These are phyloP conservation scores for Anthonomus grandis DNA, from an alignment of 1,140 invertebrate species.

Conservation along the genomic window DNA sequence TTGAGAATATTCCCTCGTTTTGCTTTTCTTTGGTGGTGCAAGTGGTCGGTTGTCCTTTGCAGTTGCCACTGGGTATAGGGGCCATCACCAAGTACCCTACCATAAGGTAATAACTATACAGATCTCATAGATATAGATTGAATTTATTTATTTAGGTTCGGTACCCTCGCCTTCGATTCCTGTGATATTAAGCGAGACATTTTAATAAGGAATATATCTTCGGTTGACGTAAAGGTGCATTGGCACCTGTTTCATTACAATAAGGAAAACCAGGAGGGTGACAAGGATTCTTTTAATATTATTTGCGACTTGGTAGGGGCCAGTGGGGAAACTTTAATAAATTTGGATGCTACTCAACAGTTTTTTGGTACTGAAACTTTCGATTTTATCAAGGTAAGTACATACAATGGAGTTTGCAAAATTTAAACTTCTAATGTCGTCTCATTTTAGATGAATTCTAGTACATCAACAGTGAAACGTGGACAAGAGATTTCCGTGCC, in stretches of 20 bases:
- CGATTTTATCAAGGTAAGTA: constrained; percentile 16
- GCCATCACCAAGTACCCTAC: constrained; percentile 30
- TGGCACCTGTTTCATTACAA: constrained; percentile 14
- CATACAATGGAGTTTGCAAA: no score
- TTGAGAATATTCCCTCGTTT: constrained; percentile 42
- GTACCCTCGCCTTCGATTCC: constrained; percentile 5
- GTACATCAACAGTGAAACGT: neutral
- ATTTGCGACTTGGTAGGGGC: constrained; percentile 1
- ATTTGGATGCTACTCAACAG: constrained; percentile 14
- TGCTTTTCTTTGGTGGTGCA: constrained; percentile 43
- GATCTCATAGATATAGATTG: constrained; percentile 7
- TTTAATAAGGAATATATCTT: constrained; percentile 15
- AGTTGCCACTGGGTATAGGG: constrained; percentile 41
- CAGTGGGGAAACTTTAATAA: neutral
- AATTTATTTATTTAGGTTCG: constrained; percentile 12
- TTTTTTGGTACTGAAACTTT: constrained; percentile 10
- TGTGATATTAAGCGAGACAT: neutral
- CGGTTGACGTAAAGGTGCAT: constrained; percentile 4
- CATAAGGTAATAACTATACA: constrained; percentile 33
- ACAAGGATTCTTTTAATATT: constrained; percentile 2
- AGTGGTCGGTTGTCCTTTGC: constrained; percentile 44
- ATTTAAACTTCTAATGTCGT: neutral
- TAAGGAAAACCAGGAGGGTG: neutral
- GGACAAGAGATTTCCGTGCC: neutral
- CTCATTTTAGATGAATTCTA: no score